Conservation (phyloP, 2,113 vertebrate species). For the Catharus fuscescens region DNA sequence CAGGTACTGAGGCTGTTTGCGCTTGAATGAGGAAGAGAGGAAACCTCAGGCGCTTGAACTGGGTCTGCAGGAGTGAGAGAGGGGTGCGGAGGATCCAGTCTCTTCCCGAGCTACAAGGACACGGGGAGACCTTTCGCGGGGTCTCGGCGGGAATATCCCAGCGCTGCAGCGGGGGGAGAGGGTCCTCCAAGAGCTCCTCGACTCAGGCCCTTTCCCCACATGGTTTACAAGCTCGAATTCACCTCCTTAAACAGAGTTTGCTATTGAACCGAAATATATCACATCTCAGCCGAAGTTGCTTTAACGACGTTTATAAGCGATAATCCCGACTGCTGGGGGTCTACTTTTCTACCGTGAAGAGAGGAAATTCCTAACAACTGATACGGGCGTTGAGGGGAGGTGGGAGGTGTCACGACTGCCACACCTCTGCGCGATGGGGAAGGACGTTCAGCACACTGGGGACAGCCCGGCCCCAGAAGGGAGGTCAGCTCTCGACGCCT, state of each 20-base stretch:
- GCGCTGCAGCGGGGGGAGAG: fast-evolving
- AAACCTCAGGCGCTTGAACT: background rate
- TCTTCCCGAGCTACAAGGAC: background rate
- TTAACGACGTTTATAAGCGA: background rate
- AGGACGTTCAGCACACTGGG: background rate
- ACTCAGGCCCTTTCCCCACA: background rate
- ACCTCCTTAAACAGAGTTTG: background rate
- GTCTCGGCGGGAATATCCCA: background rate
- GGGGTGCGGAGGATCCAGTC: fast-evolving
- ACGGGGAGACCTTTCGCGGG: too few species aligned
- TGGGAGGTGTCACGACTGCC: background rate
- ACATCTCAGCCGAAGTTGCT: background rate
- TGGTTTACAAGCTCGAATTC: background rate
- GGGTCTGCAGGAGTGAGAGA: background rate
- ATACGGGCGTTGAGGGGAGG: background rate
- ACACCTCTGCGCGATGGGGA: background rate
- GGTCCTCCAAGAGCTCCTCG: background rate
- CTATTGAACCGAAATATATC: background rate
- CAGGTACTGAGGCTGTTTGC: background rate
- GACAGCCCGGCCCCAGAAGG: background rate
- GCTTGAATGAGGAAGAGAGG: background rate
- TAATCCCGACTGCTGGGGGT: background rate
- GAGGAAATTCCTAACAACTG: background rate
- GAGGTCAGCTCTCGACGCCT: background rate
- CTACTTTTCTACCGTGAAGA: background rate